Conservation (phyloP, 2,888 invertebrate genomes). For the Ectemnius cavifrons region DNA sequence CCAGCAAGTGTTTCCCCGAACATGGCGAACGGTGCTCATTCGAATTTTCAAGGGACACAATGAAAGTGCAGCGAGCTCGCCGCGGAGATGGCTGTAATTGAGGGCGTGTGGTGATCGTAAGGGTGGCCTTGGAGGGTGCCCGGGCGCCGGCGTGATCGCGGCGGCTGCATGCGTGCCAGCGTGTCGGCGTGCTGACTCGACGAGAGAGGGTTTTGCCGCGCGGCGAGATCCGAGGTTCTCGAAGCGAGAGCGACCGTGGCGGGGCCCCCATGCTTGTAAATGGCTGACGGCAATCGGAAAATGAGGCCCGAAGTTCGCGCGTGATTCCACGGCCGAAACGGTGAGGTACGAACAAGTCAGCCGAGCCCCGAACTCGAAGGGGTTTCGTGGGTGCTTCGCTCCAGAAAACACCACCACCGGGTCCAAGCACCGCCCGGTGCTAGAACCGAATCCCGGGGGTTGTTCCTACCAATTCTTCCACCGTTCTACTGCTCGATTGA, state of each 20-base stretch:
- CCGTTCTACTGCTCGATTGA: conserved; percentile 52
- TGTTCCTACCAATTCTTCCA: conserved; percentile 47
- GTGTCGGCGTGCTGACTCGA: conserved; percentile 47
- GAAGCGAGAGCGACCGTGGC: conserved; percentile 58
- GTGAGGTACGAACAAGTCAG: conserved; percentile 58
- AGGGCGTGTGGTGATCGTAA: conserved; percentile 60
- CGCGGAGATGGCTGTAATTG: conserved; percentile 54
- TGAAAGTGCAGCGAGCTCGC: conserved; percentile 60
- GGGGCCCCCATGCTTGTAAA: conserved; percentile 70
- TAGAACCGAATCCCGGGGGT: conserved; percentile 49
- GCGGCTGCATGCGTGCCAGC: conserved; percentile 43
- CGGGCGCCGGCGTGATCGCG: conserved; percentile 52
- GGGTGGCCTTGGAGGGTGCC: conserved; percentile 56
- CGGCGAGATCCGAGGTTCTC: conserved; percentile 13
- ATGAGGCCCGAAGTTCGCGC: conserved; percentile 63
- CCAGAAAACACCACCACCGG: conserved; percentile 45
- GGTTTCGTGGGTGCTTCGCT: conserved; percentile 33
- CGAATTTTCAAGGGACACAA: conserved; percentile 68
- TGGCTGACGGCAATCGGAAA: conserved; percentile 68
- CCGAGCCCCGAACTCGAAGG: conserved; percentile 17
- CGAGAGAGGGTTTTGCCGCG: conserved; percentile 55
- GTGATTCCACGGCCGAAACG: conserved; percentile 60
- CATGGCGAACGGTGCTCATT: conserved; percentile 69
- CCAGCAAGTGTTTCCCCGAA: conserved; percentile 68
- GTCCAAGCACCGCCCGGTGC: conserved; percentile 54